These are phyloP conservation scores for Marronus borbonicus DNA, from an alignment of 2,888 invertebrate genomes.

Conservation along the genomic window DNA sequence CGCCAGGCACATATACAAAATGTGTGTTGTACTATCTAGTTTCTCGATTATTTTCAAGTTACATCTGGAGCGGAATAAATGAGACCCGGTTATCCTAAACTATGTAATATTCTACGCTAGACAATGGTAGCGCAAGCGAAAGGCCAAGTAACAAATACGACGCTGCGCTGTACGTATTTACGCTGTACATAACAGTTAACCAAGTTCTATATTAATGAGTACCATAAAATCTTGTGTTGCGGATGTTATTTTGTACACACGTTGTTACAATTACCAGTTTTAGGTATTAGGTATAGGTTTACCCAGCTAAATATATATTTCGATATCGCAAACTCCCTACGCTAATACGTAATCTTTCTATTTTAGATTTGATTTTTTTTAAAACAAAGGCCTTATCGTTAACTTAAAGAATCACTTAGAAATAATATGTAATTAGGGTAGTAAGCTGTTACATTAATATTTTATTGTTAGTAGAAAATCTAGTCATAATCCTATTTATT, in stretches of 20 bases:
- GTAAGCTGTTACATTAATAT: too few relatives aligned
- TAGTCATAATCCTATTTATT: too few relatives aligned
- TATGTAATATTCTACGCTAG: constrained; percentile 32
- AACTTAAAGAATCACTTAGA: too few relatives aligned
- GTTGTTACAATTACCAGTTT: not conserved
- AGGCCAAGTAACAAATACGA: constrained; percentile 15
- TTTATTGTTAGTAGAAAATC: too few relatives aligned
- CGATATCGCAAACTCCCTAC: not conserved
- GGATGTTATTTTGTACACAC: constrained; percentile 10
- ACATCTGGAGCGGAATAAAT: constrained; percentile 42
- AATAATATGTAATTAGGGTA: too few relatives aligned
- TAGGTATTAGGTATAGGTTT: not conserved
- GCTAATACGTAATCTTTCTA: too few relatives aligned
- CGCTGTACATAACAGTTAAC: constrained; percentile 21
- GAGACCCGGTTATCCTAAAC: constrained; percentile 39
- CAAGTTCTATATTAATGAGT: constrained; percentile 41
- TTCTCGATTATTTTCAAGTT: constrained; percentile 43
- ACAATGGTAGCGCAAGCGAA: not conserved
- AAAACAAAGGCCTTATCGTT: too few relatives aligned
- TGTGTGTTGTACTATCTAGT: constrained; percentile 27
- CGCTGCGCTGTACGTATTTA: constrained; percentile 8
- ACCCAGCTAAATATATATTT: not conserved
- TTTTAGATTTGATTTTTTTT: too few relatives aligned
- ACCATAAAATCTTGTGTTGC: not conserved
- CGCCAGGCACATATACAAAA: constrained; percentile 8